These are phyloP conservation scores for Solenopsis invicta DNA, from an alignment of 1,140 invertebrate species.

Conservation along the genomic window DNA sequence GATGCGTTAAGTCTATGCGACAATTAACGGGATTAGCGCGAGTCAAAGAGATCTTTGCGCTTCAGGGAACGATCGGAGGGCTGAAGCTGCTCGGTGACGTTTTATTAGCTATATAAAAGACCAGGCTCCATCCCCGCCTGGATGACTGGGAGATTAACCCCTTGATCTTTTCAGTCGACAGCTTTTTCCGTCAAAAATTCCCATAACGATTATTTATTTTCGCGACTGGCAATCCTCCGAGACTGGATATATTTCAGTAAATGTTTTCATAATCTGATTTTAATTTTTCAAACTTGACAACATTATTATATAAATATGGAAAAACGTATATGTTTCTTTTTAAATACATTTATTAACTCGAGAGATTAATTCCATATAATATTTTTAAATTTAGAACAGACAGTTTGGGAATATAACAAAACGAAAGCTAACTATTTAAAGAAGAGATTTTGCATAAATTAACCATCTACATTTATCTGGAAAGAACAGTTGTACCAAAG, in stretches of 20 bases:
- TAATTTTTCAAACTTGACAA: background rate
- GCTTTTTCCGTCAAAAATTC: slow-evolving; percentile 65
- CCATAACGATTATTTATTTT: background rate
- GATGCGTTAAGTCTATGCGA: slow-evolving; percentile 42
- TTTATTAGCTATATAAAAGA: slow-evolving; percentile 59
- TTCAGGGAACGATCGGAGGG: slow-evolving; percentile 51
- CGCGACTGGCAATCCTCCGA: background rate
- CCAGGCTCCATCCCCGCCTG: background rate
- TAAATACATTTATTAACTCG: slow-evolving; percentile 1
- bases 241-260: background rate
- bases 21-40: slow-evolving; percentile 72
- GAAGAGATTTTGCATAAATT: background rate
- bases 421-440: background rate
- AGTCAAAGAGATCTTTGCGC: slow-evolving; percentile 68
- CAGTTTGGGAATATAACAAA: background rate
- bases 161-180: slow-evolving; percentile 59
- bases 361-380: background rate
- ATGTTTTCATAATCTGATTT: background rate
- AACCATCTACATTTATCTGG: background rate
- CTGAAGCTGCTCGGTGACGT: slow-evolving; percentile 36
- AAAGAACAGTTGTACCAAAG: no score
- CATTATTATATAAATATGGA: background rate
- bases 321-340: background rate
- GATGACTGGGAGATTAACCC: slow-evolving; percentile 59
- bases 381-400: background rate